Percentiles rank a stretch among this genome's conserved stretches.
These are phyloP conservation scores for Pseudococcus jackbeardsleyi DNA, from an alignment of 2,888 invertebrate genomes.

Conservation along the genomic window DNA sequence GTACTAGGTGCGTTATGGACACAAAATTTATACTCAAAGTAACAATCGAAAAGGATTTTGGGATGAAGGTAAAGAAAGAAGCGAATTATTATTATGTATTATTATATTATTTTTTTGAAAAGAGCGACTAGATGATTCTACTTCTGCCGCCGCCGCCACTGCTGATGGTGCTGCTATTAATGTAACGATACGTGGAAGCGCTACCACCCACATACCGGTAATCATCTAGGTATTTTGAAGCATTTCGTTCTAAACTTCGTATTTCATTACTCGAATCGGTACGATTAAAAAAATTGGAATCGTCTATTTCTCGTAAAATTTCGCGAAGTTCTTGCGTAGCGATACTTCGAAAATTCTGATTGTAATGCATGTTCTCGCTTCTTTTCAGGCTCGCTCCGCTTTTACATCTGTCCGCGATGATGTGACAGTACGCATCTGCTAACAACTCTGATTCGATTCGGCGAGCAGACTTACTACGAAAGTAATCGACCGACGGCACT, in stretches of 20 bases:
- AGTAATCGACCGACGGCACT: conserved; percentile 50
- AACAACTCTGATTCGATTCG: conserved; percentile 58
- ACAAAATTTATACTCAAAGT: not conserved
- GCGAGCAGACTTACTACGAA: conserved; percentile 61
- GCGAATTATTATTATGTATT: not conserved
- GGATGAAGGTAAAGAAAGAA: not conserved
- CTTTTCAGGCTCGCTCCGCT: conserved; percentile 35
- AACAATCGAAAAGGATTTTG: not conserved
- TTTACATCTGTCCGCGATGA: conserved; percentile 60
- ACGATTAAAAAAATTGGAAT: conserved; percentile 59
- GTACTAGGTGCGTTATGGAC: not conserved
- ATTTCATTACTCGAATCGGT: conserved; percentile 56
- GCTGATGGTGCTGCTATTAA: not conserved
- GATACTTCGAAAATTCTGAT: conserved; percentile 34
- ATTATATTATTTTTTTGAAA: conserved; percentile 44
- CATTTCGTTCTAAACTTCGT: conserved; percentile 47
- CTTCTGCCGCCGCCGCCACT: conserved; percentile 6
- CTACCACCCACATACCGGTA: conserved; percentile 61
- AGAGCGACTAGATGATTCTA: conserved; percentile 20
- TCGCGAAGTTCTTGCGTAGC: conserved; percentile 57
- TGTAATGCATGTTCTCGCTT: conserved; percentile 46
- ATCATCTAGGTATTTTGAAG: conserved; percentile 43
- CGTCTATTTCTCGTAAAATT: conserved; percentile 62
- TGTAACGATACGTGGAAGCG: conserved; percentile 46
- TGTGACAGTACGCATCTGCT: conserved; percentile 61